Base-by-base conservation (phyloP, 2,888 invertebrate species). In the Callyntrura sp. region DNA sequence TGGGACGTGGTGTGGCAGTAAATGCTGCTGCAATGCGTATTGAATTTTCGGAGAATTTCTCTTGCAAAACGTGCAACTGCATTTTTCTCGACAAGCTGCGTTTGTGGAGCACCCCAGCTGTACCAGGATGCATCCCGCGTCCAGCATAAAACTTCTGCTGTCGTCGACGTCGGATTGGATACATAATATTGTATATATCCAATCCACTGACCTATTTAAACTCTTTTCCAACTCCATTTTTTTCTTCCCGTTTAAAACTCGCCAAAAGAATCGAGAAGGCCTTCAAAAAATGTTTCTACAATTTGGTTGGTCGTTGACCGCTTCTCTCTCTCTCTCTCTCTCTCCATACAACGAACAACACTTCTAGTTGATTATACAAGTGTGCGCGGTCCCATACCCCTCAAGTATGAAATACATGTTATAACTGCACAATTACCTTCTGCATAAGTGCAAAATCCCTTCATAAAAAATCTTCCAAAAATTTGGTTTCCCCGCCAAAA, bases 231-330 rank as follows among this genome's bases (percentile, higher is more conserved):
- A n/a, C n/a, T n/a, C n/a, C 73, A 51, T 73, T 51, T 51, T 48
- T 51, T 51, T 65, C 28, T 23, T 20, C 60, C 9, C 60, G 6
- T 28, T 9, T 11, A 2, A 17, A 23, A 51, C 48, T 73, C 25
- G 20, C 28, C 20, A 9, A 28, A 73, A 73, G 48, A 14, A 25
- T 48, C 23, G 73, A 48, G 70, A 48, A 73, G 73, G 73, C 73
- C 73, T 73, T 73, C 73, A 73, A 73, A 73, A 68, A 73, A 65
- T 48, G 73, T 73, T 73, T 48, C 48, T 73, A 73, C 48, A 51
- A 73, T 48, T 73, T 73, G 73, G 48, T 60, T 81, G 79, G 79
- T 81, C 79, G 43, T 81, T 81, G 79, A 81, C 79, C 79, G 79
- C 60, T 79, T n/a, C n/a, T n/a, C n/a, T n/a, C n/a, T n/a, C n/a